Evolutionary conservation across 1,140 invertebrate species (phyloP).

Genomic region (Drosophila auraria): DNA sequence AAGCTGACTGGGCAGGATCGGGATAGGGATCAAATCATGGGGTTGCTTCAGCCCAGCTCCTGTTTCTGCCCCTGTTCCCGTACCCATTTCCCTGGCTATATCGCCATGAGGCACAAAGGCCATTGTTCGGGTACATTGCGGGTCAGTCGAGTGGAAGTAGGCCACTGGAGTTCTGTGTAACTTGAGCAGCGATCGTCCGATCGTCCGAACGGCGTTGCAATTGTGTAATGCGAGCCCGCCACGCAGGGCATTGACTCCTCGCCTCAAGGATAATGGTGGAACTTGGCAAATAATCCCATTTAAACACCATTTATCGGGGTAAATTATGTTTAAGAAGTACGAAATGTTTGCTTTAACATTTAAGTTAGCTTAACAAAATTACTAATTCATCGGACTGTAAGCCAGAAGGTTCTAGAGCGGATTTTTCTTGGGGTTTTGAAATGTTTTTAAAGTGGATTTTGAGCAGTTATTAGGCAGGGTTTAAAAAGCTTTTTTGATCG

Average conservation of each 20-base stretch:
- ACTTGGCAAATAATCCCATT: conserved; percentile 4
- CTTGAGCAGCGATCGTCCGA: conserved; percentile 40
- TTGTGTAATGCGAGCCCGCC: conserved; percentile 72
- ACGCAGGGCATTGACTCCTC: conserved; percentile 68
- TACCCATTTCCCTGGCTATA: neutral
- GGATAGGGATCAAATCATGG: conserved; percentile 38
- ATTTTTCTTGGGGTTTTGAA: too few relatives aligned
- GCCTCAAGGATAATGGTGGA: conserved; percentile 72
- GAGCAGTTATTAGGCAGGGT: too few relatives aligned
- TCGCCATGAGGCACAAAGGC: conserved; percentile 59
- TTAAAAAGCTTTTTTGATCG: too few relatives aligned
- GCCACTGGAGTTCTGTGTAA: conserved; percentile 79
- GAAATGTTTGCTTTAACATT: neutral
- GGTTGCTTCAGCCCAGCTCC: conserved; percentile 41
- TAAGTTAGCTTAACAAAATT: too few relatives aligned
- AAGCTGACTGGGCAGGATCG: conserved; percentile 57
- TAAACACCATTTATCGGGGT: neutral
- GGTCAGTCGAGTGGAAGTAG: conserved; percentile 79
- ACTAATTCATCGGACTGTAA: too few relatives aligned
- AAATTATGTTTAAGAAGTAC: neutral
- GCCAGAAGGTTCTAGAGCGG: too few relatives aligned
- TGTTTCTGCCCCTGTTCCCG: conserved; percentile 17
- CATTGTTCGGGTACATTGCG: conserved; percentile 61
- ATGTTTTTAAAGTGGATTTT: too few relatives aligned
- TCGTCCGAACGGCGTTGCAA: conserved; percentile 50